phyloP scores from a whole-genome alignment of 2,113 vertebrate genomes.

The Oreochromis niloticus region DNA sequence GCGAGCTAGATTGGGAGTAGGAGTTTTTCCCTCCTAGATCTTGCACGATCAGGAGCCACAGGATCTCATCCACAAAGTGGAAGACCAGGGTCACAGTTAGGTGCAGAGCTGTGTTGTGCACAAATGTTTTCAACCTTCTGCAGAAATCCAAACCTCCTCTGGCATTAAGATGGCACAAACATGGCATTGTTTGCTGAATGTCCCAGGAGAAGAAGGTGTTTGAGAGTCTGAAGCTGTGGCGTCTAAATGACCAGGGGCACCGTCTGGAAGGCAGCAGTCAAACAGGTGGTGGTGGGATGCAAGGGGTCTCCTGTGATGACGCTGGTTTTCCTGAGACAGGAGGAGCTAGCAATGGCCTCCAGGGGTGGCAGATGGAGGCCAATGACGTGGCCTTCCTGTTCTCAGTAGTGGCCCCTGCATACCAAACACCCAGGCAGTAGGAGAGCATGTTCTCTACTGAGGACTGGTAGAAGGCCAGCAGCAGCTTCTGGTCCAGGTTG shows the following conservation, averaged over 20 bases:
- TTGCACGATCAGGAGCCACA: not conserved
- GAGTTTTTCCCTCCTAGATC: not conserved
- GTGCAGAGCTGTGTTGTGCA: not conserved
- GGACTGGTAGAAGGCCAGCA: not conserved
- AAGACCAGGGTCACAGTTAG: not conserved
- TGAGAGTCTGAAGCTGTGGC: not conserved
- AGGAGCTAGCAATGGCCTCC: not conserved
- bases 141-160: not conserved
- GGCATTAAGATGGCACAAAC: not conserved
- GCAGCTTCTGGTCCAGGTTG: not conserved
- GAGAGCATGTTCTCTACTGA: not conserved
- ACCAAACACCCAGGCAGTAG: not conserved
- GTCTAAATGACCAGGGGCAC: not conserved
- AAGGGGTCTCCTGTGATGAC: not conserved
- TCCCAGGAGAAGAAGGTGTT: not conserved
- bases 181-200: not conserved
- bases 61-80: not conserved
- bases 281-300: not conserved
- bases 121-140: not conserved
- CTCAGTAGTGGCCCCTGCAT: not conserved
- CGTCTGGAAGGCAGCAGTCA: not conserved
- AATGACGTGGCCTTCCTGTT: not conserved
- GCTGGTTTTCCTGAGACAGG: not conserved
- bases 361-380: not conserved
- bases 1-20: not conserved